phyloP scores from a whole-genome alignment of 1,140 invertebrate genomes.

The Pomacea maculata region DNA sequence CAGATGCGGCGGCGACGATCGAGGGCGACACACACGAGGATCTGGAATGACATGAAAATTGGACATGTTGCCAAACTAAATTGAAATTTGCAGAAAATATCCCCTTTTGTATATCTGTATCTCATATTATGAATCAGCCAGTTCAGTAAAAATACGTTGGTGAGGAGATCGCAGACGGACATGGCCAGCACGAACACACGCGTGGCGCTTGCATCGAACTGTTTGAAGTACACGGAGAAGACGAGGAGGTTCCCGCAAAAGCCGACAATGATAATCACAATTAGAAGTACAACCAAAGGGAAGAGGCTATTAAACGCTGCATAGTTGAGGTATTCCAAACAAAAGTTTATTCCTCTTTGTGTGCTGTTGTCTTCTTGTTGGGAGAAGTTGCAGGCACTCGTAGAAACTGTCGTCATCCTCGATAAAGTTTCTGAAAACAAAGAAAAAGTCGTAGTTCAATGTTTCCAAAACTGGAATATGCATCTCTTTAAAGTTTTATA shows the following conservation, averaged over 20 bases:
- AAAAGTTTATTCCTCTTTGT: too few species aligned
- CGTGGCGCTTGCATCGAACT: constrained; percentile 42
- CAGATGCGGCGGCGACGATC: constrained; percentile 35
- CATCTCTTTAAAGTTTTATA: too few species aligned
- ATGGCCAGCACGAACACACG: constrained; percentile 50
- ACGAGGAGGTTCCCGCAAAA: constrained; percentile 44
- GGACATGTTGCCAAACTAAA: constrained; percentile 19
- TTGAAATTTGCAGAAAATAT: constrained; percentile 29
- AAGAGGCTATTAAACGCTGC: too few species aligned
- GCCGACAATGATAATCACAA: constrained; percentile 22
- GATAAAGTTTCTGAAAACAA: too few species aligned
- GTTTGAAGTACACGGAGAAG: constrained; percentile 39
- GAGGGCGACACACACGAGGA: constrained; percentile 27
- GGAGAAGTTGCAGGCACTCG: too few species aligned
- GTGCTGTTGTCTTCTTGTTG: too few species aligned
- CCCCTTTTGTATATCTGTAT: constrained; percentile 34
- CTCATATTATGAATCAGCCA: constrained; percentile 51
- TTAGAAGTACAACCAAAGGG: neutral
- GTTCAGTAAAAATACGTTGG: constrained; percentile 46
- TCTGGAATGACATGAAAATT: constrained; percentile 11
- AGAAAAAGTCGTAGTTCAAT: too few species aligned
- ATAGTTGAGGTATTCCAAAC: too few species aligned
- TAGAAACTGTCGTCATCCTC: too few species aligned
- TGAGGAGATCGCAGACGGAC: constrained; percentile 47
- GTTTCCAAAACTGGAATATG: too few species aligned